A percentile compares a stretch with the other conserved stretches of the same genome.
Evolutionary conservation across 2,113 vertebrate genomes (phyloP).

Genomic region (Hippocampus mohnikei): DNA sequence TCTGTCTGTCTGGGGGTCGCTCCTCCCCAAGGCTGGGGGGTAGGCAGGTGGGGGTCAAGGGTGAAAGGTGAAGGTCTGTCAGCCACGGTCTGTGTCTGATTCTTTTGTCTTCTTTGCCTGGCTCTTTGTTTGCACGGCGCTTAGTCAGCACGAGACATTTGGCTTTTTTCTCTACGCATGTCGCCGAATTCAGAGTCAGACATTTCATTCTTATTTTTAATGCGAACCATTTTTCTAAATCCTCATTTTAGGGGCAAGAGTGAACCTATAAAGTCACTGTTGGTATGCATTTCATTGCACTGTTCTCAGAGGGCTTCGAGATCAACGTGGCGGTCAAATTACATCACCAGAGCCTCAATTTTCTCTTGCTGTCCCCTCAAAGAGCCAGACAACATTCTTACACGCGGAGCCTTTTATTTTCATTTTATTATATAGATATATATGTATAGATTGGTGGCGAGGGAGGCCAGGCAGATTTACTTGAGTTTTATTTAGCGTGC

Average conservation of each 20-base stretch:
- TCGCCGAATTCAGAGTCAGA: not conserved
- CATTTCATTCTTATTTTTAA: not conserved
- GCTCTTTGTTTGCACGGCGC: conserved; percentile 8
- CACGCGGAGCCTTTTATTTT: not conserved
- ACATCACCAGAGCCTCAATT: not conserved
- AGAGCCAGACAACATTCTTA: not conserved
- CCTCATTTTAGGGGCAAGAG: not conserved
- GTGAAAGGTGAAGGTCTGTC: conserved; percentile 24
- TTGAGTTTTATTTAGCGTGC: not conserved
- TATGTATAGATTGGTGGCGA: not conserved
- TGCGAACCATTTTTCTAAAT: not conserved
- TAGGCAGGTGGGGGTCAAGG: conserved; percentile 10
- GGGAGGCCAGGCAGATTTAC: too few species aligned
- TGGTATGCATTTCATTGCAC: not conserved
- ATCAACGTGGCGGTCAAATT: too few species aligned
- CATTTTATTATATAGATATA: too few species aligned
- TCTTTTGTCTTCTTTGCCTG: conserved; percentile 1
- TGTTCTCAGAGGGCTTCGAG: too few species aligned
- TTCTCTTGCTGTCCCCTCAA: not conserved
- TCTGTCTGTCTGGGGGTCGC: conserved; percentile 5
- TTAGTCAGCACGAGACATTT: not conserved
- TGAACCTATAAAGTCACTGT: not conserved
- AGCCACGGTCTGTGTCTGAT: conserved; percentile 14
- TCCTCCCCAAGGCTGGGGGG: conserved; percentile 6
- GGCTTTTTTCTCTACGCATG: not conserved